These are phyloP conservation scores for Beaufortia kweichowensis DNA, from an alignment of 2,113 vertebrate species.

Conservation along the genomic window DNA sequence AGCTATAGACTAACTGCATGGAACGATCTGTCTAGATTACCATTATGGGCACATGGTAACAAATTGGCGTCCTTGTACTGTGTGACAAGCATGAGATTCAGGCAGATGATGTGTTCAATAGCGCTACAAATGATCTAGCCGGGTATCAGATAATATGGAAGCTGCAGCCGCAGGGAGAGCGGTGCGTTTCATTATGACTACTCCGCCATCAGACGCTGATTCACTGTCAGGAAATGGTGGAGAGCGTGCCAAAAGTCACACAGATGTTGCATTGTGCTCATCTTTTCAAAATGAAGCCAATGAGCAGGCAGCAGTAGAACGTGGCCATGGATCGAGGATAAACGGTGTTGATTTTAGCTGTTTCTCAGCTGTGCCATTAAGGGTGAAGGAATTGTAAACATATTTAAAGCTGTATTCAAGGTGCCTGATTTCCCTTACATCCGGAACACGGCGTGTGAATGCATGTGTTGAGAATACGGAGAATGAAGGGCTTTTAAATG, in stretches of 20 bases:
- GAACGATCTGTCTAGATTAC: conserved; percentile 34
- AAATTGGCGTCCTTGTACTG: conserved; percentile 40
- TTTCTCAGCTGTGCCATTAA: conserved; percentile 57
- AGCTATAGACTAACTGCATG: background rate
- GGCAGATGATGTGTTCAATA: conserved; percentile 28
- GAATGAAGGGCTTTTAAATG: background rate
- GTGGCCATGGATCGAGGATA: conserved; percentile 53
- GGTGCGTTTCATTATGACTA: conserved; percentile 23
- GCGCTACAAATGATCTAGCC: conserved; percentile 17
- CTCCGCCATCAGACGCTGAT: conserved; percentile 35
- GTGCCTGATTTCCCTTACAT: conserved; percentile 56
- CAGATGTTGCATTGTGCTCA: conserved; percentile 56
- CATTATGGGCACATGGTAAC: conserved; percentile 32
- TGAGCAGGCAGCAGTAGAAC: conserved; percentile 15
- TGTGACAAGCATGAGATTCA: conserved; percentile 27
- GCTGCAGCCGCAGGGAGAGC: conserved; percentile 17
- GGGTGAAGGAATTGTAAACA: conserved; percentile 17
- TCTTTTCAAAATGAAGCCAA: conserved; percentile 45
- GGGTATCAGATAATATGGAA: conserved; percentile 33
- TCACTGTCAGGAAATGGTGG: conserved; percentile 44
- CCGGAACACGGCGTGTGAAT: conserved; percentile 50
- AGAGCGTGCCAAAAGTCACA: conserved; percentile 50
- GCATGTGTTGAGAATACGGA: background rate
- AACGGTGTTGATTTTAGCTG: conserved; percentile 60
- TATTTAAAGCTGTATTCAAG: conserved; percentile 60